Base-by-base conservation (phyloP, 2,888 invertebrate species). In the Dyspetes luteomarginatus region DNA sequence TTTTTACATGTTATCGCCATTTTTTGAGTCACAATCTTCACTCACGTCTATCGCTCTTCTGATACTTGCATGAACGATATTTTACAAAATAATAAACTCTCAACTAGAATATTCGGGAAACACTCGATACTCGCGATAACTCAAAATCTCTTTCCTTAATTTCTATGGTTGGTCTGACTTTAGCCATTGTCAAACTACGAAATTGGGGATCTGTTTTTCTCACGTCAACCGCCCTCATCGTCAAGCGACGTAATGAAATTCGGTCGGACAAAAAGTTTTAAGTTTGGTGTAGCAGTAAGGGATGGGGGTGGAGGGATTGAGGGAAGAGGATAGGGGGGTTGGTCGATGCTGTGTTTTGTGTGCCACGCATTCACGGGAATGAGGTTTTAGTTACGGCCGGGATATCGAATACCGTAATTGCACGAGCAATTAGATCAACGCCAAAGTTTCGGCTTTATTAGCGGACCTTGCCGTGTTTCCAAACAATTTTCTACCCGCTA, bases 341-440 rank as follows among this genome's bases (percentile, higher is more conserved):
- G n/a, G n/a, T n/a, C n/a, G n/a, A n/a, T n/a, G n/a, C n/a, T n/a
- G n/a, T n/a, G n/a, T n/a, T n/a, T n/a, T n/a, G n/a, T n/a, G n/a
- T n/a, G n/a, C n/a, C n/a, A n/a, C n/a, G n/a, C n/a, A n/a, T n/a
- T n/a, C n/a, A n/a, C 22, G 65, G 52, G 36, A n/a, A 43, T 24
- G 77, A 83, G 81, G 30, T 30, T 50, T 65, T 22, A 50, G 65
- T 65, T 50, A 36, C 36, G 12, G 9, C 12, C 36, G 55, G 64
- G 26, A 67, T 76, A 76, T 69, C 76, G 55, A 76, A 76, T 69
- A 62, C 71, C 65, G 26, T 69, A 74, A 79, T 80, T 78, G 75
- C 75, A 72, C 78, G 78, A 80, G 85, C 86, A 88, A 89, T 89
- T 88, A 88, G 86, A 87, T 85, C 86, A 87, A 88, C 86, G 86